These are phyloP conservation scores for Rallus limicola DNA, from an alignment of 2,113 vertebrate genomes.

Conservation along the genomic window DNA sequence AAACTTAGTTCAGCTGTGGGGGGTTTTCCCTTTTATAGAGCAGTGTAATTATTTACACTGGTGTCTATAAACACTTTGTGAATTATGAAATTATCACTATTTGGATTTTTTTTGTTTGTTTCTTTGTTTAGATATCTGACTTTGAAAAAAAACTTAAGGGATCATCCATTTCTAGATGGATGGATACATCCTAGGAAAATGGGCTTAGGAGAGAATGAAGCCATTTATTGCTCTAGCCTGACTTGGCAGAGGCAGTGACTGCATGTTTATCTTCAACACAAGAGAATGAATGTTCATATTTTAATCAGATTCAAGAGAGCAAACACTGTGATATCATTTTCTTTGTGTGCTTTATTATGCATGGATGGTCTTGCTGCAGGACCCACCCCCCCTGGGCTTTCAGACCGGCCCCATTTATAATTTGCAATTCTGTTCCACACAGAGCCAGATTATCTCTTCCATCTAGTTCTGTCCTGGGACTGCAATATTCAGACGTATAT, in stretches of 20 bases:
- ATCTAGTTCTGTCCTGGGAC: not conserved
- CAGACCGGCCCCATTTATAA: conserved; percentile 16
- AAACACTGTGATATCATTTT: conserved; percentile 50
- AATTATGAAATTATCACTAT: not conserved
- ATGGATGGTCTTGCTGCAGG: not conserved
- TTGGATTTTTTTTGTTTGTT: not conserved
- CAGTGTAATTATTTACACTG: not conserved
- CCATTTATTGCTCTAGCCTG: not conserved
- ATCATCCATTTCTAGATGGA: not conserved
- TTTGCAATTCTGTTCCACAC: not conserved
- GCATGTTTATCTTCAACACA: conserved; percentile 16
- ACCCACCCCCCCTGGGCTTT: not conserved
- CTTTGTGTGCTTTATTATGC: conserved; percentile 51
- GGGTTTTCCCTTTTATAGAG: not conserved
- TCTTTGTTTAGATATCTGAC: not conserved
- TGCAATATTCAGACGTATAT: not conserved
- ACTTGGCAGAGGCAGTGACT: conserved; percentile 27
- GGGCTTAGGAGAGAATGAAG: not conserved
- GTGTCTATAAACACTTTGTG: not conserved
- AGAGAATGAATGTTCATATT: conserved; percentile 25
- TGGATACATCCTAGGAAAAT: not conserved
- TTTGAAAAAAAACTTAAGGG: not conserved
- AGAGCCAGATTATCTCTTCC: not conserved
- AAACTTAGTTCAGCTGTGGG: not conserved
- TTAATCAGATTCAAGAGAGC: conserved; percentile 42